phyloP scores from a whole-genome alignment of 2,888 invertebrate genomes.

The Limenitis camilla region DNA sequence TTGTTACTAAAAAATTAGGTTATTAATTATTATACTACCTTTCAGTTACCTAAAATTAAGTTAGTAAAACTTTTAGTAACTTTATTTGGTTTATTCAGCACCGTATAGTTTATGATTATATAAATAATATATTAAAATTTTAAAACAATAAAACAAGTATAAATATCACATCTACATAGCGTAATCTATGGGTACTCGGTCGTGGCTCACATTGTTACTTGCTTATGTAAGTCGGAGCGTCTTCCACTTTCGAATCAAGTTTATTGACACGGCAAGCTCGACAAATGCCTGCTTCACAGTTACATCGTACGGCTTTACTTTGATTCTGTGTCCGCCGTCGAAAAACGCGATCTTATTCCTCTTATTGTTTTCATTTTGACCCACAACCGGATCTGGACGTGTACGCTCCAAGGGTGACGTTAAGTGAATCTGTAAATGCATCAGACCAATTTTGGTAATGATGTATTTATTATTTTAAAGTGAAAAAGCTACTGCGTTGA shows the following conservation, averaged over 20 bases:
- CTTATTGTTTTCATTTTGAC: constrained; percentile 37
- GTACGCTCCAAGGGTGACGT: constrained; percentile 29
- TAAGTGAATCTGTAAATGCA: constrained; percentile 28
- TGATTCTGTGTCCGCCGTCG: constrained; percentile 44
- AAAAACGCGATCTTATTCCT: constrained; percentile 43
- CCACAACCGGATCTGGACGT: constrained; percentile 30
- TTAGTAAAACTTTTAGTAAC: too few relatives aligned
- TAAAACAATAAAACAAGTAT: not conserved
- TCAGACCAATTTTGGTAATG: constrained; percentile 27
- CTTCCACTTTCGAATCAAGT: constrained; percentile 75
- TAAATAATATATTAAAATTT: not conserved
- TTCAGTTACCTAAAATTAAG: too few relatives aligned
- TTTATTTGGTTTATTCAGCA: too few relatives aligned
- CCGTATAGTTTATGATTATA: too few relatives aligned
- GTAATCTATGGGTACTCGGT: constrained; percentile 32
- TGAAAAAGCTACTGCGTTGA: constrained; percentile 26
- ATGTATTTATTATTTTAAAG: constrained; percentile 28
- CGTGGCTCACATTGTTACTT: constrained; percentile 62
- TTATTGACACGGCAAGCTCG: constrained; percentile 73
- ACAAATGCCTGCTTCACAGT: constrained; percentile 67
- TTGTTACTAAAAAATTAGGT: too few relatives aligned
- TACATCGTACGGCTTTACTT: constrained; percentile 61
- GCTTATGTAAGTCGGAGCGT: constrained; percentile 73
- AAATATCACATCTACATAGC: constrained; percentile 16
- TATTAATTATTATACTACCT: too few relatives aligned